phyloP scores from a whole-genome alignment of 2,888 invertebrate genomes.

The Ophioninae sp. region DNA sequence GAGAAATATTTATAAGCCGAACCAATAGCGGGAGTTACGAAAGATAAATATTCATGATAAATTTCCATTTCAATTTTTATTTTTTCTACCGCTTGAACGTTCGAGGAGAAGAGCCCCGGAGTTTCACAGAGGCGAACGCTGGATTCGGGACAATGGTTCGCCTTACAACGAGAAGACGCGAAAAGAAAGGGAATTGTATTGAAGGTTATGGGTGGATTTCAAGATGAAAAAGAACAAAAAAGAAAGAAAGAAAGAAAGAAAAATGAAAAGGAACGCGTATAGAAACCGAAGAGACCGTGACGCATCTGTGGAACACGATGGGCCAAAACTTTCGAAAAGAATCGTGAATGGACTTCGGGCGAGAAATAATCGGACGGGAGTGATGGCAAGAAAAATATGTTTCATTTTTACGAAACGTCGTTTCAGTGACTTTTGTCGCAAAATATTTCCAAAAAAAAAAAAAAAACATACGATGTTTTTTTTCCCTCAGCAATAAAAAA shows the following conservation, averaged over 20 bases:
- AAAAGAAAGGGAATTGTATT: background rate
- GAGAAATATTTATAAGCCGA: conserved; percentile 29
- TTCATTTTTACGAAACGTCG: too few species aligned
- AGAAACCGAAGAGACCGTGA: conserved; percentile 10
- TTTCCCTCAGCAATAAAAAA: background rate
- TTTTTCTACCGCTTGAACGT: conserved; percentile 34
- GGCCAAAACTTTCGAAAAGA: conserved; percentile 10
- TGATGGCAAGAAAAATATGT: conserved; percentile 26
- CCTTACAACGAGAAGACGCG: conserved; percentile 16
- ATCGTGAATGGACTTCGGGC: background rate
- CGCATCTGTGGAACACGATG: background rate
- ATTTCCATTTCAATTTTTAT: conserved; percentile 39
- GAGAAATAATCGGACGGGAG: conserved; percentile 48
- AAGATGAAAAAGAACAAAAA: conserved; percentile 20
- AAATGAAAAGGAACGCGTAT: background rate
- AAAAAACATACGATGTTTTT: background rate
- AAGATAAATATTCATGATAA: conserved; percentile 45
- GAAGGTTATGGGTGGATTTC: background rate
- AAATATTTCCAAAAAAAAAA: background rate
- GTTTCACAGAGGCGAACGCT: conserved; percentile 16
- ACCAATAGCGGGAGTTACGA: conserved; percentile 11
- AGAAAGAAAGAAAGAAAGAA: conserved; percentile 28
- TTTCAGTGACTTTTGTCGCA: too few species aligned
- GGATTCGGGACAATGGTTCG: conserved; percentile 43
- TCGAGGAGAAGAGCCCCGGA: background rate